Conservation (phyloP, 2,797 vertebrate species). For the Acipenser ruthenus region DNA sequence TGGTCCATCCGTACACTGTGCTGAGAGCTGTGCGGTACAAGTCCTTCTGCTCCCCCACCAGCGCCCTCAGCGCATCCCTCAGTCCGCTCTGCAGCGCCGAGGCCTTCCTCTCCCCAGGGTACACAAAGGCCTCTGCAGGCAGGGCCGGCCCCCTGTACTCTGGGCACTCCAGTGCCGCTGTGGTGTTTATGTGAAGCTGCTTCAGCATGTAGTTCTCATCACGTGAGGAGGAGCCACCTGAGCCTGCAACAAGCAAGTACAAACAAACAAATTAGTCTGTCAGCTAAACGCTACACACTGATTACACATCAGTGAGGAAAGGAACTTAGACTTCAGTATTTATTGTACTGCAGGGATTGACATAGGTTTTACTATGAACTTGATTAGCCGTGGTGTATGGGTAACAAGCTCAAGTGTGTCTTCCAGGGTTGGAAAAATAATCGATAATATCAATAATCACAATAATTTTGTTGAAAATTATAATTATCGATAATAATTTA, state of each 20-base stretch:
- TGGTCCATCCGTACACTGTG: slow-evolving; percentile 74
- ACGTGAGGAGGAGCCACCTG: slow-evolving; percentile 39
- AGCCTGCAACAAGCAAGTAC: neutral
- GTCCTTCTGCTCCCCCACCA: slow-evolving; percentile 39
- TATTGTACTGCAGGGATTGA: no score
- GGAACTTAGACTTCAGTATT: no score
- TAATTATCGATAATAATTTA: no score
- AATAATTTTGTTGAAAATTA: no score
- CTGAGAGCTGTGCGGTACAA: slow-evolving; percentile 42
- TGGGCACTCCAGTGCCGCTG: slow-evolving; percentile 61
- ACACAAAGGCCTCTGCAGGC: neutral
- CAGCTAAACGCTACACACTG: no score
- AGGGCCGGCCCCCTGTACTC: slow-evolving; percentile 34
- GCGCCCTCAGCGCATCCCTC: slow-evolving; percentile 34
- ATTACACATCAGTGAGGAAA: no score
- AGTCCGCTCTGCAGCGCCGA: slow-evolving; percentile 58
- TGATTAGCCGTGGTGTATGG: no score
- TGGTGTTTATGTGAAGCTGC: slow-evolving; percentile 65
- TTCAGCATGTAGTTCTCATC: slow-evolving; percentile 55
- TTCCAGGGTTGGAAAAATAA: no score
- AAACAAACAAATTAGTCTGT: no score
- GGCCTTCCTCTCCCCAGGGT: slow-evolving; percentile 6
- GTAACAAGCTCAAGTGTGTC: no score
- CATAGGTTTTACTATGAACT: no score
- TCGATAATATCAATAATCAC: no score